Evolutionary conservation across 2,888 invertebrate genomes (phyloP), one percentile per base, ranked within the genome.

Genomic region (Trissonchulus latispiculum): DNA sequence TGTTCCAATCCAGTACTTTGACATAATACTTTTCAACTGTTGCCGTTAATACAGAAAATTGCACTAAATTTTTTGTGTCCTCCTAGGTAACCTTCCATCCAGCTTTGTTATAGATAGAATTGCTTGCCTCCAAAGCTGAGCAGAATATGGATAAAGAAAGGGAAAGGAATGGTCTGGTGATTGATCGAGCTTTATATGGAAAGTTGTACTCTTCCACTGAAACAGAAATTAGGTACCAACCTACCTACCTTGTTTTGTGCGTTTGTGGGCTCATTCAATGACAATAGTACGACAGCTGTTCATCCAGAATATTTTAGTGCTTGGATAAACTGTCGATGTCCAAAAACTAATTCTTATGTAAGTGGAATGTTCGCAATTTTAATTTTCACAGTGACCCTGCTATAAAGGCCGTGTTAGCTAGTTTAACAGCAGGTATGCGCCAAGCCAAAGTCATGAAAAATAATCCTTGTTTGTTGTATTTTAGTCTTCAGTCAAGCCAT

Each of bases 181-280:
- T 36, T 72, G 62, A 61, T 36, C 69, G 35, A 64, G 69, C 69
- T 64, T 35, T 71, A 15, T 71, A 71, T 32, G 71, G 71, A 31
- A 66, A 71, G 23, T 2, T 71, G 71, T 67, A 64, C 48, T 48
- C 48, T 23, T 8, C 48, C 48, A 48, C 48, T 8, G 48, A 48
- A 48, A 48, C 48, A 15, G 48, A 48, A 23, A 48, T 48, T 15
- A 48, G 48, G 48, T 48, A n/a, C n/a, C n/a, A n/a, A n/a, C n/a
- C n/a, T n/a, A n/a, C n/a, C n/a, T n/a, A n/a, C n/a, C n/a, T n/a
- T n/a, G n/a, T n/a, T n/a, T n/a, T n/a, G n/a, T n/a, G n/a, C n/a
- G n/a, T n/a, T n/a, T n/a, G n/a, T n/a, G n/a, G n/a, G n/a, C n/a
- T n/a, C n/a, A n/a, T n/a, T n/a, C n/a, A n/a, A n/a, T n/a, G n/a